Evolutionary conservation across 2,888 invertebrate genomes (phyloP), one percentile per base, ranked within the genome.

Genomic region (Spodoptera exigua): DNA sequence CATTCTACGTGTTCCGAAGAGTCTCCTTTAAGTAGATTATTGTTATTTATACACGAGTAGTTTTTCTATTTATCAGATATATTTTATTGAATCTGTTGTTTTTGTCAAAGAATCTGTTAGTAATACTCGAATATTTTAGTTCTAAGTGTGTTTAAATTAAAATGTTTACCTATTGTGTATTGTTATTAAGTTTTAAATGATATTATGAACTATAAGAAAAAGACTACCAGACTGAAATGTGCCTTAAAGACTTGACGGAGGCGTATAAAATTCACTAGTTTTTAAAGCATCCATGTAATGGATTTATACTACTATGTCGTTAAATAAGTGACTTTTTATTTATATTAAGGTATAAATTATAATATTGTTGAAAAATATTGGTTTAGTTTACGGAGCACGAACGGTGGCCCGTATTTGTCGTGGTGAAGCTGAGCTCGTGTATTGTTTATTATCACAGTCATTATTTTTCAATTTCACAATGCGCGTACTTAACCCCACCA

Each of bases 151-250:
- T 5, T 27, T 27, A 27, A 27, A 27, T 27, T 5, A 9, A 27
- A 27, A 27, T 27, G 27, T 27, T 1, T 27, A 7, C 9, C 27
- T 27, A 7, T n/a, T n/a, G n/a, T n/a, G n/a, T 17, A 16, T 41
- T 35, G 14, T 32, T 41, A 16, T 3, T 36, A 27, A 9, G 32
- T 12, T 52, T 51, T 21, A 7, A 36, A n/a, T 14, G 12, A n/a
- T 43, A 9, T 43, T 37, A 34, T 13, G 13, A 32, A 44, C 14
- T 36, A 17, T 14, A 35, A 39, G 2, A 36, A 14, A 39, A 16
- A 43, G 14, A 57, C 7, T 7, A 39, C 32, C 34, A 43, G 72
- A 71, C 68, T 71, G 54, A 65, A 27, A n/a, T 16, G 51, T 71
- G 68, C 66, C 68, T 68, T 52, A n/a, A 18, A 2, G 12, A 51